Percentiles rank a stretch among this genome's conserved stretches.
Evolutionary conservation across 2,113 vertebrate genomes (phyloP).

Genomic region (Erythrocercus mccallii): DNA sequence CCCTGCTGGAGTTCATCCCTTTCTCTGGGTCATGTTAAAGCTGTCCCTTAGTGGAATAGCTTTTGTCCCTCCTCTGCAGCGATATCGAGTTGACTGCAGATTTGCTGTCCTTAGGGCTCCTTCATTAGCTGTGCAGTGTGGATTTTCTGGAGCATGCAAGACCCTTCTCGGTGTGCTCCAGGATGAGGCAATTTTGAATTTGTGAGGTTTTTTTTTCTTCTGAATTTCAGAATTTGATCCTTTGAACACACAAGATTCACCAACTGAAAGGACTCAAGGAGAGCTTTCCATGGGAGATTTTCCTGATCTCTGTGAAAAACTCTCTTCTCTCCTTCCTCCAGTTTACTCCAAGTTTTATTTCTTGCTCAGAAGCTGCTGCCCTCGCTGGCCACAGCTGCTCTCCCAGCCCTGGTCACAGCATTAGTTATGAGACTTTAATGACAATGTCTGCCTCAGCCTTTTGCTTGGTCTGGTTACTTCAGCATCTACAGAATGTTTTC

Average conservation of each 20-base stretch:
- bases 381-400: background rate
- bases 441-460: slow-evolving; percentile 28
- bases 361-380: background rate
- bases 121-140: background rate
- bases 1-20: background rate
- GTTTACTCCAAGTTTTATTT: background rate
- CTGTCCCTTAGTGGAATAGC: background rate
- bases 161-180: background rate
- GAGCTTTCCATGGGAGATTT: background rate
- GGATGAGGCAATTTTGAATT: background rate
- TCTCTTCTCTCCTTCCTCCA: background rate
- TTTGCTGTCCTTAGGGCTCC: background rate
- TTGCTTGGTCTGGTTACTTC: slow-evolving; percentile 57
- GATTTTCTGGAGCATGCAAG: background rate
- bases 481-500: slow-evolving; percentile 67
- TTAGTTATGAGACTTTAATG: slow-evolving; percentile 16
- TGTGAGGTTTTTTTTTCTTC: background rate
- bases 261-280: background rate
- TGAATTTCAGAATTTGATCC: background rate
- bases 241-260: background rate
- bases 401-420: background rate
- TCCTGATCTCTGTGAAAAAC: background rate
- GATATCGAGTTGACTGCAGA: background rate
- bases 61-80: background rate
- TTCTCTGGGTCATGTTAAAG: background rate